These are phyloP conservation scores for Endomychus coccineus DNA, from an alignment of 2,888 invertebrate species.

Conservation along the genomic window DNA sequence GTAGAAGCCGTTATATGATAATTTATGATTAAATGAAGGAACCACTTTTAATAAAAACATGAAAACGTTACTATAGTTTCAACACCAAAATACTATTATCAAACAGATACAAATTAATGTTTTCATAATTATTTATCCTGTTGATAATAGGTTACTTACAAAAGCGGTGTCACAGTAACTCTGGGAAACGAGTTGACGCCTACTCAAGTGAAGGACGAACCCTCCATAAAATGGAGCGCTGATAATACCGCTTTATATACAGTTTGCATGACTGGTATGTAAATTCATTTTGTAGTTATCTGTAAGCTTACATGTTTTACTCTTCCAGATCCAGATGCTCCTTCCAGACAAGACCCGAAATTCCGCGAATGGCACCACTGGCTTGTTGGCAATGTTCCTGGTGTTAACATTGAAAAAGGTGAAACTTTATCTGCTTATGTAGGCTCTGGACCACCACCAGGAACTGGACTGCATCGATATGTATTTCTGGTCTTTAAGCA, in stretches of 20 bases:
- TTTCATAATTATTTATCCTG: too few relatives aligned
- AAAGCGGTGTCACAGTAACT: slow-evolving; percentile 30
- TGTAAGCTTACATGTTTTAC: not conserved
- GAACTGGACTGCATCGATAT: slow-evolving; percentile 64
- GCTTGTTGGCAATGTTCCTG: slow-evolving; percentile 66
- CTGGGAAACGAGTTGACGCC: slow-evolving; percentile 33
- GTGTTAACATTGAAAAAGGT: slow-evolving; percentile 50
- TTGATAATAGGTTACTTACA: slow-evolving; percentile 27
- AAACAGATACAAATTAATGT: too few relatives aligned
- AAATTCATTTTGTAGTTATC: not conserved
- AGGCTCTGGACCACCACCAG: slow-evolving; percentile 62
- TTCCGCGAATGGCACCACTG: slow-evolving; percentile 72
- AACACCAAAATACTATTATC: too few relatives aligned
- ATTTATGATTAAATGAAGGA: not conserved
- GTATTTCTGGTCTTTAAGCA: slow-evolving; percentile 41
- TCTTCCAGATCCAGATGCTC: slow-evolving; percentile 72
- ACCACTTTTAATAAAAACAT: too few relatives aligned
- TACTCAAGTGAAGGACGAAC: slow-evolving; percentile 38
- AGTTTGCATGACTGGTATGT: slow-evolving; percentile 48
- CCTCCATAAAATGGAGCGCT: slow-evolving; percentile 47
- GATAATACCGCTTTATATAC: slow-evolving; percentile 47
- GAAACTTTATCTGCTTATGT: slow-evolving; percentile 57
- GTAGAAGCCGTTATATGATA: not conserved
- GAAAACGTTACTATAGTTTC: too few relatives aligned
- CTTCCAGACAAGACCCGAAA: slow-evolving; percentile 59